Conservation (phyloP, 1,140 invertebrate genomes). For the Heterodera schachtii region DNA sequence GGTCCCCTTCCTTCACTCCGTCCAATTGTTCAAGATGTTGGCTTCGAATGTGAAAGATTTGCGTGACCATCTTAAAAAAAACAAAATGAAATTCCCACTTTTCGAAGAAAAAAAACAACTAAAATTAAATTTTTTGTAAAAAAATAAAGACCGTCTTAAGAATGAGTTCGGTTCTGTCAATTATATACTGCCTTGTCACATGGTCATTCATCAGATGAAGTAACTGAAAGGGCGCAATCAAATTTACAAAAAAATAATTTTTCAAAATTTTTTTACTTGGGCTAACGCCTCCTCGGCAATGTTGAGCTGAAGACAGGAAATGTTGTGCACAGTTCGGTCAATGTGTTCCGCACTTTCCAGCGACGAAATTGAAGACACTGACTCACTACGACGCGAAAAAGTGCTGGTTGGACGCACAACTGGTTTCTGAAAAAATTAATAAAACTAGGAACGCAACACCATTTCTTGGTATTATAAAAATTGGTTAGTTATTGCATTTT, state of each 20-base stretch:
- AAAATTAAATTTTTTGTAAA: neutral
- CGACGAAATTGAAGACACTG: slow-evolving; percentile 40
- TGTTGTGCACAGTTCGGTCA: slow-evolving; percentile 40
- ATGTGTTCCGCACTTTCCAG: slow-evolving; percentile 42
- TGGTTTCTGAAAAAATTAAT: slow-evolving; percentile 31
- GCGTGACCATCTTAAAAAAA: slow-evolving; percentile 31
- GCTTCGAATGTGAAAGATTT: slow-evolving; percentile 45
- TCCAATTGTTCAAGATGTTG: slow-evolving; percentile 42
- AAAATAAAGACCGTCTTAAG: slow-evolving; percentile 27
- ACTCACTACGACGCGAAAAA: slow-evolving; percentile 41
- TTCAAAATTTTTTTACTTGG: slow-evolving; percentile 14
- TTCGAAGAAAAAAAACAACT: no score
- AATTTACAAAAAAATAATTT: neutral
- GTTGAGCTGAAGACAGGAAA: slow-evolving; percentile 38
- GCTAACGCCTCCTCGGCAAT: slow-evolving; percentile 43
- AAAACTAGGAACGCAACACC: no score
- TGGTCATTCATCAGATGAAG: slow-evolving; percentile 33
- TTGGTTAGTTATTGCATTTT: no score
- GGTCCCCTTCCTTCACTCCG: slow-evolving; percentile 5
- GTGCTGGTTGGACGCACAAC: slow-evolving; percentile 33
- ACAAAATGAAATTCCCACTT: neutral
- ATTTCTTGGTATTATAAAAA: no score
- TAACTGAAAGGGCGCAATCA: slow-evolving; percentile 11
- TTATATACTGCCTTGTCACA: slow-evolving; percentile 25
- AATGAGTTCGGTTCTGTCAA: slow-evolving; percentile 37